Conservation (phyloP, 1,140 invertebrate genomes). For the Eulimnadia texana region DNA sequence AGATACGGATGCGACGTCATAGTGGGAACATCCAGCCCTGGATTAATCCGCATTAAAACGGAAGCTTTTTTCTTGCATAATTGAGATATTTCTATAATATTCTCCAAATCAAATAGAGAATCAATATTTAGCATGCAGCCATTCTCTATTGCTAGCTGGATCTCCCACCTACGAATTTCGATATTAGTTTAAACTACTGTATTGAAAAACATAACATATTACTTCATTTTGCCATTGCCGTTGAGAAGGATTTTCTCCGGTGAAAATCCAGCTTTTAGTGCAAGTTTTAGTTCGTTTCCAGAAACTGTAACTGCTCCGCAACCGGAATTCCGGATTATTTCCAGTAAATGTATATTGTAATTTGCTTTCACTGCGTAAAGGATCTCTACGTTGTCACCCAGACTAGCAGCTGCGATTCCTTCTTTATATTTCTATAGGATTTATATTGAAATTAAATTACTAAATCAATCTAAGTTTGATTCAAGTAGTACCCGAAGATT, state of each 20-base stretch:
- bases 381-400: background rate
- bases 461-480: background rate
- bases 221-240: slow-evolving; percentile 31
- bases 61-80: slow-evolving; percentile 1
- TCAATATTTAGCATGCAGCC: slow-evolving; percentile 31
- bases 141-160: slow-evolving; percentile 26
- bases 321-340: slow-evolving; percentile 23
- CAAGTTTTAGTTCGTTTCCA: slow-evolving; percentile 28
- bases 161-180: slow-evolving; percentile 24
- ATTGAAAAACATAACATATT: background rate
- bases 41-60: slow-evolving; percentile 15
- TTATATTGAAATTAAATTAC: background rate
- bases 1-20: slow-evolving; percentile 23
- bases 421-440: slow-evolving; percentile 2
- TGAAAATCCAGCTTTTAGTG: slow-evolving; percentile 26
- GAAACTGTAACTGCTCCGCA: slow-evolving; percentile 27
- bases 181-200: background rate
- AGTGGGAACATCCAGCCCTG: background rate
- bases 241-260: slow-evolving; percentile 27
- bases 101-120: slow-evolving; percentile 28
- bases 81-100: slow-evolving; percentile 20
- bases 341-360: slow-evolving; percentile 25
- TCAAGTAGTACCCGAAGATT: slow-evolving; percentile 8
- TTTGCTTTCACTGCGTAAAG: slow-evolving; percentile 30
- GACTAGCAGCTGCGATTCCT: background rate